A percentile compares a stretch with the other conserved stretches of the same genome.
These are phyloP conservation scores for Isaurus tuberculatus DNA, from an alignment of 92 coral and sea anemone species.

Conservation along the genomic window DNA sequence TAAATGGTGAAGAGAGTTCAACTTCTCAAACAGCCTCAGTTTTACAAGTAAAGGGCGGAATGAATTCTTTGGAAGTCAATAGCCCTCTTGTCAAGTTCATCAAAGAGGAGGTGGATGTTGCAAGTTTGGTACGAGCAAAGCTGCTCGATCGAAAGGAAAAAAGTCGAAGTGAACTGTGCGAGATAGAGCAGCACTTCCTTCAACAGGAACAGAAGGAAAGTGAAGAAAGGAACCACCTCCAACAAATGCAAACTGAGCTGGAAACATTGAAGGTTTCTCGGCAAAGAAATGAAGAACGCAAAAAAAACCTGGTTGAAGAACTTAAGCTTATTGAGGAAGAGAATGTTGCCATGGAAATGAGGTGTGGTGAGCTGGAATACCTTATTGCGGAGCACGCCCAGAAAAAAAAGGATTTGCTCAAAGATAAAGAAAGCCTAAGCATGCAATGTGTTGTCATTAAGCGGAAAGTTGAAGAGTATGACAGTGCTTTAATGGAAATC, in stretches of 20 bases:
- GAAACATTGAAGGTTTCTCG: constrained; percentile 2
- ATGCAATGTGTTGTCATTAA: constrained; percentile 28
- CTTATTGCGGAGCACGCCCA: constrained; percentile 24
- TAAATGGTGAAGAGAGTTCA: too few species aligned
- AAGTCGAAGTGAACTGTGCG: constrained; percentile 39
- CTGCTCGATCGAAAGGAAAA: constrained; percentile 42
- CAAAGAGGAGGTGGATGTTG: constrained; percentile 41
- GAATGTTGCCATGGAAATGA: constrained; percentile 39
- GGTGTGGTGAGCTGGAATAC: constrained; percentile 22
- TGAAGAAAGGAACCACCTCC: constrained; percentile 28
- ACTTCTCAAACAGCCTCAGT: too few species aligned
- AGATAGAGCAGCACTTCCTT: constrained; percentile 26
- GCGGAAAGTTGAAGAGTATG: constrained; percentile 43
- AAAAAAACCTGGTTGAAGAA: constrained; percentile 25
- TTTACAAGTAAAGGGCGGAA: neutral
- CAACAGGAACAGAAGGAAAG: constrained; percentile 29
- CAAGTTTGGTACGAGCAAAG: constrained; percentile 47
- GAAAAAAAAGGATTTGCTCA: constrained; percentile 9
- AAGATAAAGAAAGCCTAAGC: constrained; percentile 18
- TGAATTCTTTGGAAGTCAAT: neutral
- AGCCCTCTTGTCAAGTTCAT: constrained; percentile 42
- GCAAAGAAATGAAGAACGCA: neutral
- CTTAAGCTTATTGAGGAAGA: constrained; percentile 29
- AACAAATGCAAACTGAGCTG: neutral
- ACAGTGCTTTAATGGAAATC: constrained; percentile 29